Percentiles rank a stretch among this genome's conserved stretches.
Conservation (phyloP, 2,888 invertebrate species). For the Philereme vetulata region DNA sequence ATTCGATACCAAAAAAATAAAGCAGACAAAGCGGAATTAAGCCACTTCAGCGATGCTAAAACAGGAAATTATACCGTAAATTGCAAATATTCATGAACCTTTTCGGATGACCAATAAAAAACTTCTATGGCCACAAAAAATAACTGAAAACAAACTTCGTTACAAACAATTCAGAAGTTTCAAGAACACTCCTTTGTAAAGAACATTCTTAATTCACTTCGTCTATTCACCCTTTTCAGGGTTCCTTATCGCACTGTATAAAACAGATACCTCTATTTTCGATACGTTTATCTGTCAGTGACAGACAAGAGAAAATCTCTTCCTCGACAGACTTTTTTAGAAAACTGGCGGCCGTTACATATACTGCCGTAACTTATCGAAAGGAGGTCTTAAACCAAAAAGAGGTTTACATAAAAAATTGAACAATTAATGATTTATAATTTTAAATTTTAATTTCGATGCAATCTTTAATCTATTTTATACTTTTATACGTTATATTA, state of each 20-base stretch:
- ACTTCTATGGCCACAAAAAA: slow-evolving; percentile 1
- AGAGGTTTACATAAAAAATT: no score
- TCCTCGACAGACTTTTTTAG: background rate
- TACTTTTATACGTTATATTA: no score
- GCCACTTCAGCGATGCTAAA: no score
- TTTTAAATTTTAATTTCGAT: no score
- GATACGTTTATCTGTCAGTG: slow-evolving; percentile 23
- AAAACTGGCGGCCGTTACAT: no score
- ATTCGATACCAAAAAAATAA: no score
- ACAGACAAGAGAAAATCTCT: slow-evolving; percentile 19
- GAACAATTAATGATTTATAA: no score
- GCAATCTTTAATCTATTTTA: no score
- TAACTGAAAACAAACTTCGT: slow-evolving; percentile 11
- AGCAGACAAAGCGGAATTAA: no score
- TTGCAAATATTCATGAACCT: slow-evolving; percentile 8
- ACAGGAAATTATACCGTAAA: no score
- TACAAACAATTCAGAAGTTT: slow-evolving; percentile 12
- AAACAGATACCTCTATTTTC: slow-evolving; percentile 13
- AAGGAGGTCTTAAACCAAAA: no score
- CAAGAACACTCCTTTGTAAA: slow-evolving; percentile 6
- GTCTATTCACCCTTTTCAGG: slow-evolving; percentile 18
- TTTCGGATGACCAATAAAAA: slow-evolving; percentile 2
- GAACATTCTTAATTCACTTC: slow-evolving; percentile 12
- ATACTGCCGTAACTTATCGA: no score
- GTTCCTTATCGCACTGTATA: slow-evolving; percentile 28